Conservation (phyloP, 2,888 invertebrate species). For the Heliconius sara region DNA sequence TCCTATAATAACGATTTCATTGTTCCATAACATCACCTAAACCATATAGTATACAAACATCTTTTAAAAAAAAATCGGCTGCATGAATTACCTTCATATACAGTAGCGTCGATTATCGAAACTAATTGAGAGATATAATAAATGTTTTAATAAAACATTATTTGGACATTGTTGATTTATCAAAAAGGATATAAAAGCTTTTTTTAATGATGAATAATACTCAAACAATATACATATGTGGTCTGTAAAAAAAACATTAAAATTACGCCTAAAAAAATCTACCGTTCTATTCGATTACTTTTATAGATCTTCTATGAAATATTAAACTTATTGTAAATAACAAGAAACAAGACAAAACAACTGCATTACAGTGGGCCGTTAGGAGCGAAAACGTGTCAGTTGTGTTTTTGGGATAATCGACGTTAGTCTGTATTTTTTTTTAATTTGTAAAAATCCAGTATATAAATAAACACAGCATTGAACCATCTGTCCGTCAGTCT, state of each 20-base stretch:
- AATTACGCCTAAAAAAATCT: neutral
- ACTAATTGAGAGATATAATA: neutral
- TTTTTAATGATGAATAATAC: neutral
- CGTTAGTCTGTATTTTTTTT: neutral
- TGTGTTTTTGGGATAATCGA: neutral
- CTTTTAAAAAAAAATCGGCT: neutral
- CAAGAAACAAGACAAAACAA: neutral
- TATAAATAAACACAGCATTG: neutral
- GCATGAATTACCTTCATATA: neutral
- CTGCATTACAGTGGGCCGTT: neutral
- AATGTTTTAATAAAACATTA: neutral
- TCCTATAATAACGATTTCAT: neutral
- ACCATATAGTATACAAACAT: neutral
- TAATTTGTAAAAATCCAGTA: neutral
- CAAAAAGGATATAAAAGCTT: neutral
- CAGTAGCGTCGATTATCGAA: neutral
- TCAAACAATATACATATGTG: too few species aligned
- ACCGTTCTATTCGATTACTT: neutral
- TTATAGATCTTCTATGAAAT: neutral
- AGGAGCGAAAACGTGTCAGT: neutral
- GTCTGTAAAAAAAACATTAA: neutral
- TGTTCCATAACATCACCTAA: neutral
- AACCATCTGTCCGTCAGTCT: conserved; percentile 54
- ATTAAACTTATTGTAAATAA: neutral
- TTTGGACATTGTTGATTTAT: neutral